Base-by-base conservation (phyloP, 1,140 invertebrate genomes). In the Drosophila subpulchrella region DNA sequence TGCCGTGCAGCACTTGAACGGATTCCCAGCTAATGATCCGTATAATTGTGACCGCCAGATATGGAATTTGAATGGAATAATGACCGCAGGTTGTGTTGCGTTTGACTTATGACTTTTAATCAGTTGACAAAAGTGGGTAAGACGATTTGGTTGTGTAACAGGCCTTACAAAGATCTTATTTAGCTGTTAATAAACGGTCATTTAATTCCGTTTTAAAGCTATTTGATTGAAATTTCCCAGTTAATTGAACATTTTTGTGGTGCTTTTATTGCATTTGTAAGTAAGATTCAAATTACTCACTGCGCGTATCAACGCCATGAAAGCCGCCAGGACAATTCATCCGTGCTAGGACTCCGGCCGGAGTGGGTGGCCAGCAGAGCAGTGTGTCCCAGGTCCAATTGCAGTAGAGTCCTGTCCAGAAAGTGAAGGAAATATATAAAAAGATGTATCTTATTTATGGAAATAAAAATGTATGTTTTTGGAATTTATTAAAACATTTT, bases 311-410 rank as follows among this genome's bases (percentile, higher is more conserved):
- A 51, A 96, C 93, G 47, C 96, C 96, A 65, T 95, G 95, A 41
- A 93, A 93, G 8, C 93, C 92, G 12, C 75, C 68, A 1, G 96
- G 97, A 92, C 97, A 97, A 77, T 93, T 94, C 80, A 95, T 94
- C 39, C 92, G 94, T 10, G 94, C 94, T 2, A 93, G 93, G 1
- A 93, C 93, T 3, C 94, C 95, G 4, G 95, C 94, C 66, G 93
- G 93, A 7, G 96, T 96, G 1, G 96, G 94, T 7, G 96, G 96
- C 97, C 96, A 97, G 83, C 96, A 97, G 4, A 96, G 93, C 55
- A 95, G 93, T 8, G 93, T 94, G 91, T 97, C 96, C 94, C 94
- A 97, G 6, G 94, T 95, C 79, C 95, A 94, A 67, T 94, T 94
- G 92, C 96, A 96, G 92, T 94, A 95, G 32, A 90, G 24, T 34